phyloP scores from a whole-genome alignment of 2,113 vertebrate species.

The Ictidomys tridecemlineatus region DNA sequence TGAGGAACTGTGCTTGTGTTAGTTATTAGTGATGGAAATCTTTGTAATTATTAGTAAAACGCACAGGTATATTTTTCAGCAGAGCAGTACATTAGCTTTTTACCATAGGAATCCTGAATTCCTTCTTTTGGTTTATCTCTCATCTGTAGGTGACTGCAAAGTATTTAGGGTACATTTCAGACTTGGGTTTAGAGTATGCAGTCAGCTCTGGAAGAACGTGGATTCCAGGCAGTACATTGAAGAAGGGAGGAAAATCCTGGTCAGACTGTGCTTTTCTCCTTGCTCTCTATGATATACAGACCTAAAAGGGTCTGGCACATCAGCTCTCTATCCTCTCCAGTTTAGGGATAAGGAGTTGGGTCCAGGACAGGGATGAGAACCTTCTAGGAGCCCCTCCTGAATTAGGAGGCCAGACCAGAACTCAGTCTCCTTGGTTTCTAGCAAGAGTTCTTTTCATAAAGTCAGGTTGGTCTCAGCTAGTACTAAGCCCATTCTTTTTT shows the following conservation, averaged over 20 bases:
- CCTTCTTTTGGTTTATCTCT: neutral
- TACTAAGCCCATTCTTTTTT: neutral
- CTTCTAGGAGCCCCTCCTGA: neutral
- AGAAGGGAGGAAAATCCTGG: neutral
- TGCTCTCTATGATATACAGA: conserved; percentile 14
- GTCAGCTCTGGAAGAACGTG: neutral
- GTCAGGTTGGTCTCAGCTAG: neutral
- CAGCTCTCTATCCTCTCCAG: neutral
- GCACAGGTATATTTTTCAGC: conserved; percentile 27
- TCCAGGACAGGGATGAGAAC: neutral
- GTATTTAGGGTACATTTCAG: conserved; percentile 32
- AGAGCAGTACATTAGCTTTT: neutral
- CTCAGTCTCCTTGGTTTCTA: neutral
- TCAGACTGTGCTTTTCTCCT: conserved; percentile 8
- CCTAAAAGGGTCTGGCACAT: neutral
- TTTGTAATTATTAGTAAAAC: conserved; percentile 32
- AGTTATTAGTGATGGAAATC: conserved; percentile 23
- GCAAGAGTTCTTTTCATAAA: conserved; percentile 23
- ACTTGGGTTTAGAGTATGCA: neutral
- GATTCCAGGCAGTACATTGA: neutral
- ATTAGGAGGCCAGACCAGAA: neutral
- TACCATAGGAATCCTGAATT: neutral
- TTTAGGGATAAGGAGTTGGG: neutral
- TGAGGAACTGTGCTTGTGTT: neutral
- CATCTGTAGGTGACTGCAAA: neutral